phyloP scores from a whole-genome alignment of 1,140 invertebrate genomes.

The Anastatus disparis region DNA sequence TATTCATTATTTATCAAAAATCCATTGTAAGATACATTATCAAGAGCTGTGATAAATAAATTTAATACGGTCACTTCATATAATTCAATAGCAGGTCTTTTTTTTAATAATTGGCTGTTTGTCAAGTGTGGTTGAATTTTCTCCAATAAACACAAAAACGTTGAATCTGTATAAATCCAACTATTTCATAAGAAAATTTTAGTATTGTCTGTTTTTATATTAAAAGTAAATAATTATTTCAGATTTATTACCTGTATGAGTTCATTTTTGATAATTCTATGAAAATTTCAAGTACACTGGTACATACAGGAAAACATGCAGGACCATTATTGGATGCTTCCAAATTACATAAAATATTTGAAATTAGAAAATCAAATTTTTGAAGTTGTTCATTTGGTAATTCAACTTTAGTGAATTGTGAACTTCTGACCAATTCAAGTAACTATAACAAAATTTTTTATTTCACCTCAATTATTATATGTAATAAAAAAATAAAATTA shows the following conservation, averaged over 20 bases:
- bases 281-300: slow-evolving; percentile 48
- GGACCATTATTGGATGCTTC: slow-evolving; percentile 37
- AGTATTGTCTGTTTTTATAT: background rate
- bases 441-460: slow-evolving; percentile 44
- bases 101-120: slow-evolving; percentile 39
- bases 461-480: background rate
- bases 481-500: slow-evolving; percentile 1
- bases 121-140: slow-evolving; percentile 43
- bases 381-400: slow-evolving; percentile 18
- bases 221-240: background rate
- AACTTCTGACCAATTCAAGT: slow-evolving; percentile 48
- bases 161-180: slow-evolving; percentile 22
- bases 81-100: slow-evolving; percentile 48
- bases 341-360: slow-evolving; percentile 47
- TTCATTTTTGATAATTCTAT: slow-evolving; percentile 43
- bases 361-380: slow-evolving; percentile 31
- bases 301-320: slow-evolving; percentile 49
- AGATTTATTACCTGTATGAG: slow-evolving; percentile 26
- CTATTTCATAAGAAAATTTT: slow-evolving; percentile 22
- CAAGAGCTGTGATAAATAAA: slow-evolving; percentile 42
- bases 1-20: background rate
- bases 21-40: slow-evolving; percentile 23
- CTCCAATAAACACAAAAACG: slow-evolving; percentile 25
- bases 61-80: slow-evolving; percentile 49
- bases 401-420: slow-evolving; percentile 32